Conservation (phyloP, 2,113 vertebrate genomes). For the Azemiops feae region DNA sequence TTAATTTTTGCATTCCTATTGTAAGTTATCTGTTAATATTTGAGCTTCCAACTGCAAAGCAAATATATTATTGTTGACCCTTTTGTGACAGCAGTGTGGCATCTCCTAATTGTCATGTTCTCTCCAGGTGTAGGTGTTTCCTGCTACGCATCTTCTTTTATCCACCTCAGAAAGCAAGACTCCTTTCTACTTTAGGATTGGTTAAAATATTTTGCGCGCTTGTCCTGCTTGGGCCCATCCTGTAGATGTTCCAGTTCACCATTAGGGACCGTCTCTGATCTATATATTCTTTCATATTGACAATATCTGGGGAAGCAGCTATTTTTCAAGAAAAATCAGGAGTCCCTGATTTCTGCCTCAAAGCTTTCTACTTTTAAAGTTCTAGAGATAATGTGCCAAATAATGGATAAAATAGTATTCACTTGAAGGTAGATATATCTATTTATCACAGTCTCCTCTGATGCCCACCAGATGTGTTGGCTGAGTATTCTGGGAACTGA, state of each 20-base stretch:
- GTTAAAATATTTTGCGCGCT: background rate
- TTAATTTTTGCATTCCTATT: background rate
- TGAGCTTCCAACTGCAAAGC: background rate
- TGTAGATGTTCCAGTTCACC: background rate
- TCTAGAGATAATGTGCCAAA: background rate
- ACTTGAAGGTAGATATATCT: background rate
- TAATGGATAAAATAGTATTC: background rate
- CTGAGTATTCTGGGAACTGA: background rate
- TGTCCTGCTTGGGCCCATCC: background rate
- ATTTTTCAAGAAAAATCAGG: background rate
- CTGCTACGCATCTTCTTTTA: background rate
- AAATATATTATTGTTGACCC: background rate
- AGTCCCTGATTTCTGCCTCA: background rate
- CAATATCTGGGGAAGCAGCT: background rate
- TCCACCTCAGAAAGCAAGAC: background rate
- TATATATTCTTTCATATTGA: background rate
- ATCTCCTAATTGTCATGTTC: background rate
- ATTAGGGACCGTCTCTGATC: background rate
- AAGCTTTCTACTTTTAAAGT: background rate
- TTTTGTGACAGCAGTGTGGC: background rate
- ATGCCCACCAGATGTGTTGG: background rate
- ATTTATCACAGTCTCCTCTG: background rate
- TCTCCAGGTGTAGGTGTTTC: background rate
- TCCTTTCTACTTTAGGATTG: background rate
- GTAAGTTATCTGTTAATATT: background rate